These are phyloP conservation scores for Neodiprion fabricii DNA, from an alignment of 1,140 invertebrate genomes.

Conservation along the genomic window DNA sequence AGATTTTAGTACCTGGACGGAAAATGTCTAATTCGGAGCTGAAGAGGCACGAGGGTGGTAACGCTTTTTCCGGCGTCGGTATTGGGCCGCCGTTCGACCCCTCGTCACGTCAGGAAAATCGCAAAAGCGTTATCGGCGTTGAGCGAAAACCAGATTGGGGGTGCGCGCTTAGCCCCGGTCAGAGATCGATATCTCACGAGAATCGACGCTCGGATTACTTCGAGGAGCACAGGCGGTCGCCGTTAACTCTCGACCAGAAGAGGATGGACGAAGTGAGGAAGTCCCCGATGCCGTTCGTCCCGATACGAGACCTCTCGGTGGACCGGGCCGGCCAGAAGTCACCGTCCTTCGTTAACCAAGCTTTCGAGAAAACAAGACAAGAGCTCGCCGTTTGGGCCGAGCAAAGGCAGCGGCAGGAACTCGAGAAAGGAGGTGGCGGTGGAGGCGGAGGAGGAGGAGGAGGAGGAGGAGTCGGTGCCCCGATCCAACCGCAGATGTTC, in stretches of 20 bases:
- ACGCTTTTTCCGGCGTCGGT: slow-evolving; percentile 42
- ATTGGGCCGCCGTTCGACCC: slow-evolving; percentile 54
- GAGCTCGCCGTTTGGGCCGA: slow-evolving; percentile 58
- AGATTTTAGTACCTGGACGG: slow-evolving; percentile 36
- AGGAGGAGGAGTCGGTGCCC: not conserved
- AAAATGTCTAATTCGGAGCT: slow-evolving; percentile 41
- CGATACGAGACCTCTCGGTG: slow-evolving; percentile 48
- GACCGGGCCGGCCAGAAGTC: slow-evolving; percentile 54
- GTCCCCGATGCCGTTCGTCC: slow-evolving; percentile 56
- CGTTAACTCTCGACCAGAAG: slow-evolving; percentile 54
- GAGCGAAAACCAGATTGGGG: slow-evolving; percentile 54
- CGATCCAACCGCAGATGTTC: slow-evolving; percentile 46
- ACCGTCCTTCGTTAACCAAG: slow-evolving; percentile 50
- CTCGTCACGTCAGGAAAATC: slow-evolving; percentile 48
- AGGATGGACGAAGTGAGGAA: slow-evolving; percentile 53
- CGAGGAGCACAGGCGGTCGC: slow-evolving; percentile 58
- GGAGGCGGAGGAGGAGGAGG: too few relatives aligned
- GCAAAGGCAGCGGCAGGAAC: slow-evolving; percentile 55
- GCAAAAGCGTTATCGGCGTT: slow-evolving; percentile 35
- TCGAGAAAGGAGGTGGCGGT: slow-evolving; percentile 41
- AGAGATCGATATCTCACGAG: slow-evolving; percentile 48
- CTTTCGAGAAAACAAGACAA: slow-evolving; percentile 58
- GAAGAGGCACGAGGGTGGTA: slow-evolving; percentile 46
- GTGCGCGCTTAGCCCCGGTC: slow-evolving; percentile 50
- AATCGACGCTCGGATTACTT: slow-evolving; percentile 56